These are phyloP conservation scores for Hormaphis cornu DNA, from an alignment of 1,140 invertebrate genomes.

Conservation along the genomic window DNA sequence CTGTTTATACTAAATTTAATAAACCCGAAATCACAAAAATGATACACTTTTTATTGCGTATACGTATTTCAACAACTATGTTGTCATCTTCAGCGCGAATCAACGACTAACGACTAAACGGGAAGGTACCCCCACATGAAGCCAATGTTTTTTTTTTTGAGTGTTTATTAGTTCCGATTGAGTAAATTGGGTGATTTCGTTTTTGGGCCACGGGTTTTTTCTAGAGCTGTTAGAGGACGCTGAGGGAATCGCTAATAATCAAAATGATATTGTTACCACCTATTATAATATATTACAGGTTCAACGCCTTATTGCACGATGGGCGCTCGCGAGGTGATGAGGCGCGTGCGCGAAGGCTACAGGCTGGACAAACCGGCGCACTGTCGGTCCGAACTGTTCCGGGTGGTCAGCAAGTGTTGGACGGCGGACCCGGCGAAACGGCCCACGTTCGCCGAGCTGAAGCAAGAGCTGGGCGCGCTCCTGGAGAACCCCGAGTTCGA, in stretches of 20 bases:
- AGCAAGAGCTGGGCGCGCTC: constrained; percentile 57
- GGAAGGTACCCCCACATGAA: no score
- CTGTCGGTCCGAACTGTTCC: constrained; percentile 63
- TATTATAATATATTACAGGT: constrained; percentile 46
- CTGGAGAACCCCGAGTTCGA: constrained; percentile 59
- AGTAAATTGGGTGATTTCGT: neutral
- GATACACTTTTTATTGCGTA: no score
- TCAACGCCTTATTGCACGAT: constrained; percentile 73
- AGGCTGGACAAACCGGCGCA: constrained; percentile 64
- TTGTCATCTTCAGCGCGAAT: no score
- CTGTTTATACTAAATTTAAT: no score
- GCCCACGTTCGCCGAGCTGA: constrained; percentile 59
- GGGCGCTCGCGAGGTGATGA: constrained; percentile 66
- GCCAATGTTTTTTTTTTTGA: no score
- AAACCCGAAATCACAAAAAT: no score
- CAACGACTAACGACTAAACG: no score
- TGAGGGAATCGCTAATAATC: no score
- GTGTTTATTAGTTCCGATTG: no score
- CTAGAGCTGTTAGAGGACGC: no score
- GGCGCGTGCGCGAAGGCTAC: constrained; percentile 63
- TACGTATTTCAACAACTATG: no score
- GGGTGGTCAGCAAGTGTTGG: constrained; percentile 66
- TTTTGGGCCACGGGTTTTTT: neutral
- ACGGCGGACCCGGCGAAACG: constrained; percentile 61
- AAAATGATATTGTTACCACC: no score